Conservation (phyloP, 2,888 invertebrate genomes). For the Phoenoteleia sp. region DNA sequence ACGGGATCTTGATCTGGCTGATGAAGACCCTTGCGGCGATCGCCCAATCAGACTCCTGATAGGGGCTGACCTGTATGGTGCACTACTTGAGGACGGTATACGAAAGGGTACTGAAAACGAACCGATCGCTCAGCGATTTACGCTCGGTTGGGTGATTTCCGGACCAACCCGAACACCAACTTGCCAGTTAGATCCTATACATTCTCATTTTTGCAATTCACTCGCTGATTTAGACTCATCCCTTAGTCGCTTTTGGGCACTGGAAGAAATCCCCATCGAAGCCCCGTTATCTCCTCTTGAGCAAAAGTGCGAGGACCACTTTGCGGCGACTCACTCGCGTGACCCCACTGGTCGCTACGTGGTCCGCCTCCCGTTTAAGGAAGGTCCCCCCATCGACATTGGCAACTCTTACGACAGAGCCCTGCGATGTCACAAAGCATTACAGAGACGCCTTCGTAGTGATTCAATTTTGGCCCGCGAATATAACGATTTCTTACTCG, state of each 20-base stretch:
- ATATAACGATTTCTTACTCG: not conserved
- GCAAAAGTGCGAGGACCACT: not conserved
- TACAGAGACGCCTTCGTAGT: too few species aligned
- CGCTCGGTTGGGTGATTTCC: slow-evolving; percentile 12
- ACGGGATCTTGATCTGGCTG: not conserved
- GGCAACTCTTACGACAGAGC: not conserved
- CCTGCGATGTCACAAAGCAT: not conserved
- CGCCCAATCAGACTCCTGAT: not conserved
- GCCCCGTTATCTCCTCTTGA: not conserved
- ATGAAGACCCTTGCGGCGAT: not conserved
- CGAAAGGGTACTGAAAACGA: not conserved
- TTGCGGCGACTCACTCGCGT: too few species aligned
- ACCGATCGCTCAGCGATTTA: not conserved
- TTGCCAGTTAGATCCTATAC: not conserved
- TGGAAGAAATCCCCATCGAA: slow-evolving; percentile 45
- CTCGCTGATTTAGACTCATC: not conserved
- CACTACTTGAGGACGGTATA: not conserved
- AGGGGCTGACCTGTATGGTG: not conserved
- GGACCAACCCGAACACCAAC: not conserved
- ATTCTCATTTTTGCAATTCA: not conserved
- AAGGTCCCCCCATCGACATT: not conserved
- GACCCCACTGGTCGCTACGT: too few species aligned
- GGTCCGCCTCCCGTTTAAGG: slow-evolving; percentile 11
- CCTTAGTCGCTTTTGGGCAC: slow-evolving; percentile 44
- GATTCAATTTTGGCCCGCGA: not conserved